These are phyloP conservation scores for Mirounga angustirostris DNA, from an alignment of 2,113 vertebrate genomes.

Conservation along the genomic window DNA sequence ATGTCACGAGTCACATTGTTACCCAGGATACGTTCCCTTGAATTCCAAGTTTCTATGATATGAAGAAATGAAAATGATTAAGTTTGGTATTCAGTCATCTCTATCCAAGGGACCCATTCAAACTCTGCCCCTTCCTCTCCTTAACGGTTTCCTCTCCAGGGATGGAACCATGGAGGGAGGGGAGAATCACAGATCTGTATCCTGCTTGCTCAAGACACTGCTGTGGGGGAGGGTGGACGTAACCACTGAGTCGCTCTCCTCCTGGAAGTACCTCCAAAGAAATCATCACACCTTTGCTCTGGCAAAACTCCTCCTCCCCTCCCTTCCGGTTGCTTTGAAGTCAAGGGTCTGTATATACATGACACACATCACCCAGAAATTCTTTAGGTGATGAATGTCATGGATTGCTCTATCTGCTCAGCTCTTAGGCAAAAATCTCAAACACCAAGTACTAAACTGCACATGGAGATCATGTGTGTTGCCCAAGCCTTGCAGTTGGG, in stretches of 20 bases:
- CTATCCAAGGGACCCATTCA: not conserved
- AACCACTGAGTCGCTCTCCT: not conserved
- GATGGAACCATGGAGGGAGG: not conserved
- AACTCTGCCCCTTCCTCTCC: not conserved
- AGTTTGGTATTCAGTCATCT: not conserved
- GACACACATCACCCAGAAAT: not conserved
- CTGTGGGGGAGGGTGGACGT: not conserved
- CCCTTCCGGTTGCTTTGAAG: not conserved
- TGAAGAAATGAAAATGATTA: conserved; percentile 34
- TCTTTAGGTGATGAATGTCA: not conserved
- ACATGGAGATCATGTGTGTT: not conserved
- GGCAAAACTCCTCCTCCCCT: not conserved
- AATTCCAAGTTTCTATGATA: not conserved
- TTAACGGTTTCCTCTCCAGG: not conserved
- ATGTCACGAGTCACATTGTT: not conserved
- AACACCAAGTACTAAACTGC: not conserved
- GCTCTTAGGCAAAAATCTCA: not conserved
- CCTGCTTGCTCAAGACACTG: not conserved
- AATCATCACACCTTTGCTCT: not conserved
- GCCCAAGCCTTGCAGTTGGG: accelerated
- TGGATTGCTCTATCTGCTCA: not conserved
- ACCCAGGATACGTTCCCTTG: not conserved
- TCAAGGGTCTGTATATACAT: not conserved
- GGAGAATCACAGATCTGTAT: not conserved
- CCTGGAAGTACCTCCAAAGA: not conserved